Base-by-base conservation (phyloP, 2,113 vertebrate species). In the Prionailurus bengalensis region DNA sequence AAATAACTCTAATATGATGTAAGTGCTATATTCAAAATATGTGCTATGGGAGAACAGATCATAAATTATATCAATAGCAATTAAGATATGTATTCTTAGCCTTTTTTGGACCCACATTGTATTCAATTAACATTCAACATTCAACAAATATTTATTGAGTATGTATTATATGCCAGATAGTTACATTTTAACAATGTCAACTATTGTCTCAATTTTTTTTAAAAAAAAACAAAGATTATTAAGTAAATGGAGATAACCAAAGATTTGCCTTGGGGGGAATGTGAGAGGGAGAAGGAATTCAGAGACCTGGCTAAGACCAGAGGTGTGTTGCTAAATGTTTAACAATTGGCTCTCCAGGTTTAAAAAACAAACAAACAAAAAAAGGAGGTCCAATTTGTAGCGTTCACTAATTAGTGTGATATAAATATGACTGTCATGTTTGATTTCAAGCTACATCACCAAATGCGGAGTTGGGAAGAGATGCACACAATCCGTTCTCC, bases 191-290 rank as follows among this genome's bases (percentile, higher is more conserved):
- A 87, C 12, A 58, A n/a, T 82, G 66, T 13, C 36, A 71, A 23
- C 25, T 74, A 14, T 70, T 65, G 81, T 71, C 11, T 89, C 79
- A 25, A 79, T 85, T 48, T 79, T 84, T 84, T 58, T 74, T 23
- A 58, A 58, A 61, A 58, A 55, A 39, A 88, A 33, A 12, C 14
- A 55, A 73, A 82, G 21, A 23, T 88, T 71, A 61, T 89, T 89
- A 85, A 92, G 33, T 92, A 89, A 94, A 71, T 48, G 39, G 61
- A 85, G 85, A 93, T 23, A 80, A n/a, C 53, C 55, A n/a, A 45
- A 42, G 23, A 71, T n/a, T 73, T 83, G 21, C 48, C 61, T 63
- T 91, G 39, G 81, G 15, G n/a, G 81, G 15, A 80, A 74, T 2
- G 2, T 65, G 42, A 93, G 39, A 80, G 7, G 39, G 29, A 93